Evolutionary conservation across 2,113 vertebrate species (phyloP).

Genomic region (Prunella fulvescens): DNA sequence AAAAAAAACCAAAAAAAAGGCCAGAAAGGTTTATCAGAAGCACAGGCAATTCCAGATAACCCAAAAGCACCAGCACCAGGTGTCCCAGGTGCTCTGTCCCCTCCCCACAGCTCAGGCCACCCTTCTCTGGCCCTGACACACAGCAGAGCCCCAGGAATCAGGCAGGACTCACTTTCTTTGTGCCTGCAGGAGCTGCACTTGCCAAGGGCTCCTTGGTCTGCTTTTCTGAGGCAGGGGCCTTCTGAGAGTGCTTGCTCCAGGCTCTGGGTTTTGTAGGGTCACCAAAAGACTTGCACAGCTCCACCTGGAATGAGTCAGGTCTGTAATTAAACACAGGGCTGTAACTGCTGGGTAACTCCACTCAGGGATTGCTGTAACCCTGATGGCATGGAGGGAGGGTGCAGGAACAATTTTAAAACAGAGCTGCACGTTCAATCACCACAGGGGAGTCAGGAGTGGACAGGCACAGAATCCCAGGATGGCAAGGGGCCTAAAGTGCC

Average conservation of each 20-base stretch:
- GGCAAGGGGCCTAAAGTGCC: background rate
- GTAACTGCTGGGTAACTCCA: background rate
- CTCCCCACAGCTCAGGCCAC: background rate
- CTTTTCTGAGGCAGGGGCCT: background rate
- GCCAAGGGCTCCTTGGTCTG: background rate
- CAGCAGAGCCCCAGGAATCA: background rate
- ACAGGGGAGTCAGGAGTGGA: rapidly evolving
- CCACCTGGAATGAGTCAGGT: conserved; percentile 75
- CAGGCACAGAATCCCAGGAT: rapidly evolving
- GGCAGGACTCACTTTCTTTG: conserved; percentile 66
- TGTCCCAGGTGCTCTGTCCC: background rate
- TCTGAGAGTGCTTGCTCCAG: conserved; percentile 90
- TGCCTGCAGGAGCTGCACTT: background rate
- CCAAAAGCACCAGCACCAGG: rapidly evolving
- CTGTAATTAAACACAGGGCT: background rate
- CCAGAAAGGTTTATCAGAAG: background rate
- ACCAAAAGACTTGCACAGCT: conserved; percentile 91
- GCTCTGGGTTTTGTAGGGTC: conserved; percentile 87
- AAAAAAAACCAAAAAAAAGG: too few relatives aligned
- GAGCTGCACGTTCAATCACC: rapidly evolving
- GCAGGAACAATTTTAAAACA: background rate
- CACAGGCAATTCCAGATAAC: background rate
- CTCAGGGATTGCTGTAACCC: too few relatives aligned
- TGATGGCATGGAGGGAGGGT: rapidly evolving
- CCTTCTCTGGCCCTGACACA: background rate